Evolutionary conservation across 2,888 invertebrate genomes (phyloP).

Genomic region (Adelognathus sp.): DNA sequence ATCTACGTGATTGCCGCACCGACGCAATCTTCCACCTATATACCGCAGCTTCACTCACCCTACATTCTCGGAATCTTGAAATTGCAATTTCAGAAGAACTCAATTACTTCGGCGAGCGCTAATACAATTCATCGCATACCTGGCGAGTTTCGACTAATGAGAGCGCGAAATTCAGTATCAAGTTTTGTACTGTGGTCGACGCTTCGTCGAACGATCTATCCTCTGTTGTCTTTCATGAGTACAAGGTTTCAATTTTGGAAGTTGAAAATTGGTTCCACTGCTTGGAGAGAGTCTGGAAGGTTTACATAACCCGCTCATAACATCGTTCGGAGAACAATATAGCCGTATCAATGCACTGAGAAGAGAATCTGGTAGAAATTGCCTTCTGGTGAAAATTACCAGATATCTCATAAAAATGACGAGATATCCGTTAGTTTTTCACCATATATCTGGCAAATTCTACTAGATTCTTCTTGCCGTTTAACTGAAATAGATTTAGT

Average conservation of each 20-base stretch:
- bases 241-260: neutral
- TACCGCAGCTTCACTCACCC: neutral
- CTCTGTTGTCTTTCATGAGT: neutral
- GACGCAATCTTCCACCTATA: conserved; percentile 26
- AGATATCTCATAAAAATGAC: too few relatives aligned
- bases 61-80: conserved; percentile 29
- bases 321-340: too few relatives aligned
- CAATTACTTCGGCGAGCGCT: conserved; percentile 52
- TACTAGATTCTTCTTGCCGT: too few relatives aligned
- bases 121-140: conserved; percentile 49
- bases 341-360: too few relatives aligned
- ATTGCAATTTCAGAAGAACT: conserved; percentile 60
- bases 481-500: too few relatives aligned
- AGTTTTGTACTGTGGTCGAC: neutral
- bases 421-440: too few relatives aligned
- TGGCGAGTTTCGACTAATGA: conserved; percentile 34
- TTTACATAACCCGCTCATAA: too few relatives aligned
- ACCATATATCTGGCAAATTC: too few relatives aligned
- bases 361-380: too few relatives aligned
- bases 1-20: conserved; percentile 61
- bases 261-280: too few relatives aligned
- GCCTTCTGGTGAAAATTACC: too few relatives aligned
- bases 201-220: conserved; percentile 13
- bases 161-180: neutral
- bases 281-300: too few relatives aligned